Percentiles rank a stretch among this genome's conserved stretches.
phyloP scores from a whole-genome alignment of 1,140 invertebrate species.

The Pectinophora gossypiella region DNA sequence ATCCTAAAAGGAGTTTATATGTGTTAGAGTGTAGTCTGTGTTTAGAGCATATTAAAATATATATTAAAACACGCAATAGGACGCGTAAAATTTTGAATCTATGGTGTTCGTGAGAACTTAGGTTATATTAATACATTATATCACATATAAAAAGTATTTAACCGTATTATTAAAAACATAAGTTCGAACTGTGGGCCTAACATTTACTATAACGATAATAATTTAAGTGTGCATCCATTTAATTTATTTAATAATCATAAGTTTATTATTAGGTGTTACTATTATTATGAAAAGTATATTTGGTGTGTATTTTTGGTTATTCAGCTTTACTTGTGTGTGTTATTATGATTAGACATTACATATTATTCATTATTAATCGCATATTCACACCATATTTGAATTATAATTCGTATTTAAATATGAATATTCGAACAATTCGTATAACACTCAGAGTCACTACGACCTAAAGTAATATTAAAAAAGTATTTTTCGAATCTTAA shows the following conservation, averaged over 20 bases:
- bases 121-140: neutral
- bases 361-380: neutral
- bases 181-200: neutral
- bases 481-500: neutral
- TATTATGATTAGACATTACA: slow-evolving; percentile 8
- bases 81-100: slow-evolving; percentile 44
- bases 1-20: slow-evolving; percentile 31
- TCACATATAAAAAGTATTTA: neutral
- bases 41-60: slow-evolving; percentile 21
- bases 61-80: slow-evolving; percentile 29
- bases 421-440: too few relatives aligned
- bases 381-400: slow-evolving; percentile 6
- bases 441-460: slow-evolving; percentile 2
- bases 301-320: too few relatives aligned
- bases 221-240: neutral
- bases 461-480: neutral
- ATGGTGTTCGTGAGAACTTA: slow-evolving; percentile 26
- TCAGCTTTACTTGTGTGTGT: slow-evolving; percentile 37
- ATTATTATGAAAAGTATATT: too few relatives aligned
- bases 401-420: slow-evolving; percentile 8
- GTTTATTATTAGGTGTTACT: too few relatives aligned
- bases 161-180: neutral
- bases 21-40: slow-evolving; percentile 20
- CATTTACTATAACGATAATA: neutral
- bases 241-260: slow-evolving; percentile 11